phyloP scores from a whole-genome alignment of 2,113 vertebrate species.

The Bambusicola thoracicus region DNA sequence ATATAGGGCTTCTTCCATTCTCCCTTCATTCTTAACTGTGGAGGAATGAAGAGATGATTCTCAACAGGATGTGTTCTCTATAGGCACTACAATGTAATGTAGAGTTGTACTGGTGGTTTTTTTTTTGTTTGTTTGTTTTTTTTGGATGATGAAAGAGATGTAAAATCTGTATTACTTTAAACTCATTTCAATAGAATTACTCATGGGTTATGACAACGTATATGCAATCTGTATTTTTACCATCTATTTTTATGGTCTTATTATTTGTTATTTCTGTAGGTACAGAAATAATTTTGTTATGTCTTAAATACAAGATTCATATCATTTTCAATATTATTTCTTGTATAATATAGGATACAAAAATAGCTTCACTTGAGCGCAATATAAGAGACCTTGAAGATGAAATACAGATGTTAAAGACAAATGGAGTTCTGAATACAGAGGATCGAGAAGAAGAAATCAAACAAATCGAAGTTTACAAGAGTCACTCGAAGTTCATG shows the following conservation, averaged over 20 bases:
- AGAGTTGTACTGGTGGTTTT: not conserved
- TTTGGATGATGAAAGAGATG: not conserved
- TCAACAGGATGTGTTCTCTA: not conserved
- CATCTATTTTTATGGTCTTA: not conserved
- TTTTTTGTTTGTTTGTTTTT: too few relatives aligned
- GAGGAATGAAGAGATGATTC: not conserved
- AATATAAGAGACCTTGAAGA: conserved; percentile 99
- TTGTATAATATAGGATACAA: conserved; percentile 90
- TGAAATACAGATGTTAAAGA: conserved; percentile 99
- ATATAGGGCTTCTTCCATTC: not conserved
- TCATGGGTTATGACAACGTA: not conserved
- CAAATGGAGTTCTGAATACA: conserved; percentile 92
- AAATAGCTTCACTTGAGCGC: conserved; percentile 97
- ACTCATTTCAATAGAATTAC: not conserved
- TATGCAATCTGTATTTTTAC: not conserved
- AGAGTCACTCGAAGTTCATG: conserved; percentile 99
- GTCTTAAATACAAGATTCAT: not conserved
- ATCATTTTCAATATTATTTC: not conserved
- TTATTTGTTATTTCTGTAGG: not conserved
- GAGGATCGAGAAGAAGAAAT: conserved; percentile 99
- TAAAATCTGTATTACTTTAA: not conserved
- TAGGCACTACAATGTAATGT: not conserved
- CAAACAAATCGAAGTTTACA: conserved; percentile 99
- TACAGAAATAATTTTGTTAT: not conserved
- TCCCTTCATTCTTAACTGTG: not conserved